Conservation (phyloP, 2,888 invertebrate genomes). For the Cataglyphis cursor region DNA sequence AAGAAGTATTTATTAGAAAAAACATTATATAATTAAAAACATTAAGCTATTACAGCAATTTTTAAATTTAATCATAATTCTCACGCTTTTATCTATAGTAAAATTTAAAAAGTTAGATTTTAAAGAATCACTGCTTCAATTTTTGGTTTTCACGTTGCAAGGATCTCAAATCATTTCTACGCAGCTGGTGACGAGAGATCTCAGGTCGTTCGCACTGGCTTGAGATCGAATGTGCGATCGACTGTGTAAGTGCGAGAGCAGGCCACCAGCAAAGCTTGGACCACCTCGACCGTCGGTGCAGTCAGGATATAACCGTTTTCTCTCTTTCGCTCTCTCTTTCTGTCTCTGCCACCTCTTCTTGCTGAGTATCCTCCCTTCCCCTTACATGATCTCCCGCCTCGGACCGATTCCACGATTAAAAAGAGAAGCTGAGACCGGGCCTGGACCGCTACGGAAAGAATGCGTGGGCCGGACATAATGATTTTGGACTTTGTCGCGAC, state of each 20-base stretch:
- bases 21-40: neutral
- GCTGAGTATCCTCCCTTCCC: slow-evolving; percentile 17
- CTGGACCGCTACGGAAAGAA: slow-evolving; percentile 80
- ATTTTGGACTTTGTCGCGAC: slow-evolving; percentile 84
- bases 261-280: slow-evolving; percentile 86
- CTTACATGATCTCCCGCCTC: slow-evolving; percentile 59
- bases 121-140: neutral
- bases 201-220: slow-evolving; percentile 78
- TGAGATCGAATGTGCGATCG: slow-evolving; percentile 85
- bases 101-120: neutral
- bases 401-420: slow-evolving; percentile 74
- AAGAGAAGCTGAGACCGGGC: slow-evolving; percentile 72
- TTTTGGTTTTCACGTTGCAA: neutral
- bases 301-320: slow-evolving; percentile 63
- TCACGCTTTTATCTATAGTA: neutral
- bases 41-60: neutral
- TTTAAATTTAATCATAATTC: neutral
- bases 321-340: slow-evolving; percentile 35
- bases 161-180: slow-evolving; percentile 60
- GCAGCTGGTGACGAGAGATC: slow-evolving; percentile 77
- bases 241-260: slow-evolving; percentile 86
- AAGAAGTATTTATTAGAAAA: neutral
- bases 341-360: slow-evolving; percentile 52
- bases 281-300: slow-evolving; percentile 82
- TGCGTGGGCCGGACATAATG: slow-evolving; percentile 85